A percentile compares a stretch with the other conserved stretches of the same genome.
Conservation (phyloP, 1,140 invertebrate genomes). For the Telenomus remus region DNA sequence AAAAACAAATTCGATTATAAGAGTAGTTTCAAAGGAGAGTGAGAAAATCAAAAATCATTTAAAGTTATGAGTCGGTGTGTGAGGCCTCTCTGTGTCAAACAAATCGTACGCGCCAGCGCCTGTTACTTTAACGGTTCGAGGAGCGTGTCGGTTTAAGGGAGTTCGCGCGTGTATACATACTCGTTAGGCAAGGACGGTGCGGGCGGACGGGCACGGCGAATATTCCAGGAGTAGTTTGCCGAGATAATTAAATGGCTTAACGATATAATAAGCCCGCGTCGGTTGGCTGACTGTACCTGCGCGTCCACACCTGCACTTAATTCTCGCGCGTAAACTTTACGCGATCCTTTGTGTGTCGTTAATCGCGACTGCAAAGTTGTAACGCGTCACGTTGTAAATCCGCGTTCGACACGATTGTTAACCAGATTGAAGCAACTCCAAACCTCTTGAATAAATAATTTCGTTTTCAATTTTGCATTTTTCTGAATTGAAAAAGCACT, state of each 20-base stretch:
- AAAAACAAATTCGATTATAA: too few species aligned
- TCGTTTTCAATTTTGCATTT: too few species aligned
- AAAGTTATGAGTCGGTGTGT: conserved; percentile 44
- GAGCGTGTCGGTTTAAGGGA: conserved; percentile 59
- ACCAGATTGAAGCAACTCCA: background rate
- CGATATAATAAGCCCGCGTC: conserved; percentile 74
- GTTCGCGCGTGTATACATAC: conserved; percentile 56
- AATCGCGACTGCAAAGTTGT: conserved; percentile 40
- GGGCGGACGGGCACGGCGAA: conserved; percentile 62
- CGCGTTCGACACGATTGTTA: conserved; percentile 12
- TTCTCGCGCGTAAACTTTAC: conserved; percentile 45
- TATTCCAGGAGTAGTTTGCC: conserved; percentile 74
- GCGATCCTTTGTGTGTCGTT: conserved; percentile 48
- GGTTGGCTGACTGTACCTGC: conserved; percentile 63
- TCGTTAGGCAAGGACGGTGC: conserved; percentile 50
- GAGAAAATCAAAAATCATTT: conserved; percentile 46
- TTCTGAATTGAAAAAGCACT: too few species aligned
- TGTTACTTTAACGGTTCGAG: conserved; percentile 59
- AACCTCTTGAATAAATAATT: too few species aligned
- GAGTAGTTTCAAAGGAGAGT: conserved; percentile 28
- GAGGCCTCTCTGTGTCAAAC: conserved; percentile 53
- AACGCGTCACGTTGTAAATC: conserved; percentile 43
- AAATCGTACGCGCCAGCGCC: conserved; percentile 54
- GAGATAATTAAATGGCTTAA: conserved; percentile 76
- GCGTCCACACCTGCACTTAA: conserved; percentile 53